Percentiles rank a stretch among this genome's conserved stretches.
Conservation (phyloP, 2,888 invertebrate genomes). For the Orgyia antiqua region DNA sequence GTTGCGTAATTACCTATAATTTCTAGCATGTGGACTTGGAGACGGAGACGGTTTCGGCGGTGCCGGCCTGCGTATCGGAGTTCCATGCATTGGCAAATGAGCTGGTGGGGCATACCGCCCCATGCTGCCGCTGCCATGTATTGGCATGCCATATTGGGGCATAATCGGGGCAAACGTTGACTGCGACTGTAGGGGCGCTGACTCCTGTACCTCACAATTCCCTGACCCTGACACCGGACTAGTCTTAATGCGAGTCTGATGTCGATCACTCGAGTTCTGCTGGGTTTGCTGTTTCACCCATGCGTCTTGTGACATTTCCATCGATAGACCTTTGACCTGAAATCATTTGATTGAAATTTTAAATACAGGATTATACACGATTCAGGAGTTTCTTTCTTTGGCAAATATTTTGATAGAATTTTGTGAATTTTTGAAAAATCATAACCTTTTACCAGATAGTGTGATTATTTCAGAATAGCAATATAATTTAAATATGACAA, state of each 20-base stretch:
- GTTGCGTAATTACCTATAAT: constrained; percentile 61
- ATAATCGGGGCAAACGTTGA: constrained; percentile 64
- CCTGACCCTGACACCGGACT: constrained; percentile 68
- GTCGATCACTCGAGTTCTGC: constrained; percentile 56
- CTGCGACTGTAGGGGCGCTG: constrained; percentile 66
- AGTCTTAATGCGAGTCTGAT: constrained; percentile 65
- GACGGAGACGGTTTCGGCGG: constrained; percentile 73
- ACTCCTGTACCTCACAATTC: constrained; percentile 77
- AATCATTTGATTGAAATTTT: constrained; percentile 21
- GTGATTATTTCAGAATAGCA: too few relatives aligned
- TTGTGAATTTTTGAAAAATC: too few relatives aligned
- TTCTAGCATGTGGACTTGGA: constrained; percentile 75
- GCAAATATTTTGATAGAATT: background rate
- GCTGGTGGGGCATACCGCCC: constrained; percentile 70
- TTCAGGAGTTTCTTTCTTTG: too few relatives aligned
- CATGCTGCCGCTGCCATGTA: constrained; percentile 61
- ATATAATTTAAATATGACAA: too few relatives aligned
- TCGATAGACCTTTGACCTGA: constrained; percentile 71
- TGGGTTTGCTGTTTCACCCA: constrained; percentile 73
- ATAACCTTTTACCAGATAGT: too few relatives aligned
- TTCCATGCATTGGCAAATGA: constrained; percentile 78
- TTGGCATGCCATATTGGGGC: constrained; percentile 59
- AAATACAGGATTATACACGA: background rate
- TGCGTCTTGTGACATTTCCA: constrained; percentile 73
- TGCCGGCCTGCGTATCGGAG: constrained; percentile 61